Evolutionary conservation across 2,888 invertebrate species (phyloP), one percentile per base, ranked within the genome.

Genomic region (Nomada flava): DNA sequence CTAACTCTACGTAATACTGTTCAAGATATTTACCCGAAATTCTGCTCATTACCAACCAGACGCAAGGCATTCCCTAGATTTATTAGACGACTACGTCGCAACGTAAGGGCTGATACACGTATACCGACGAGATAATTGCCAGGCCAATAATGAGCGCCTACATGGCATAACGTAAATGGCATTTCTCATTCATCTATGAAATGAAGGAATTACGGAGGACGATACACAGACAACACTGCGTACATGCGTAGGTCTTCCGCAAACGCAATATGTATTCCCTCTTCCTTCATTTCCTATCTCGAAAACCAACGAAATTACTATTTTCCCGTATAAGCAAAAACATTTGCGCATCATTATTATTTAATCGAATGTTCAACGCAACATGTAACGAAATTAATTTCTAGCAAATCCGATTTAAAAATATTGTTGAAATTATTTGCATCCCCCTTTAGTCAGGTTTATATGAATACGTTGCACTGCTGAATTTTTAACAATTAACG

Each of bases 131-230:
- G 20, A 78, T 80, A 80, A 80, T 80, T 72, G 55, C 52, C 53
- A 11, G 63, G 29, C 59, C 67, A 44, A 80, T 79, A 78, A 80
- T 63, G 73, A 80, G 29, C 72, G 72, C 52, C 78, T 72, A 62
- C 63, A 65, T 57, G 55, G 63, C 52, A 68, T 52, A 29, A 42
- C 60, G 70, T 55, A 67, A 80, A 80, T 73, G 73, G 63, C 73
- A 73, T 80, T 80, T 68, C 80, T 68, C 80, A 44, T 63, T 73
- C 80, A 68, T 50, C 63, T 79, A 68, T 79, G 73, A 78, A 79
- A 78, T 15, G 80, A 73, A 68, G 80, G 73, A 72, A 78, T 80
- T 72, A 72, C 53, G 36, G 65, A 77, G 77, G 60, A 71, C 36
- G 65, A 67, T 26, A 29, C 23, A 74, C 4, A 7, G n/a, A 15